Conservation (phyloP, 2,888 invertebrate genomes). For the Caprella mutica region DNA sequence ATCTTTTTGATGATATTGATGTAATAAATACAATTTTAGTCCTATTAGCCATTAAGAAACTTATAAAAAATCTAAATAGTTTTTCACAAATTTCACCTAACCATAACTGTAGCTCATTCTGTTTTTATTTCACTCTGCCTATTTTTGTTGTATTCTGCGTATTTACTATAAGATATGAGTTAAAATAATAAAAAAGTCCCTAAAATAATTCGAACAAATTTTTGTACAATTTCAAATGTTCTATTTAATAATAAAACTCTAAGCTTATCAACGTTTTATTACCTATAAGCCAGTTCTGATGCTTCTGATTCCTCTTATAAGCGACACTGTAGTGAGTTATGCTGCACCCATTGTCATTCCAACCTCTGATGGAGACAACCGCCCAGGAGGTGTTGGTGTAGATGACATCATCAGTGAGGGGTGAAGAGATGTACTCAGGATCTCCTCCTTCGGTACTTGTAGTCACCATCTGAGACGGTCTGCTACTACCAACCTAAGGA, state of each 20-base stretch:
- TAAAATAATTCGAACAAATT: not conserved
- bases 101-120: too few species aligned
- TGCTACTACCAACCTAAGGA: conserved; percentile 43
- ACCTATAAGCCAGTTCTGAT: conserved; percentile 25
- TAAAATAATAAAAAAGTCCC: not conserved
- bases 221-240: not conserved
- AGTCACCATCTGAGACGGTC: conserved; percentile 76
- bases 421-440: conserved; percentile 16
- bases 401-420: conserved; percentile 12
- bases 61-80: too few species aligned
- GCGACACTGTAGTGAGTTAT: conserved; percentile 25
- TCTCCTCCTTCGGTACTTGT: conserved; percentile 60
- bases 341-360: conserved; percentile 26
- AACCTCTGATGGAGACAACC: conserved; percentile 17
- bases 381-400: conserved; percentile 28
- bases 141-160: too few species aligned
- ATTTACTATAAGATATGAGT: not conserved
- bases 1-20: too few species aligned
- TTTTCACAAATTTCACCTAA: too few species aligned
- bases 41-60: too few species aligned
- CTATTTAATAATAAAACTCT: not conserved
- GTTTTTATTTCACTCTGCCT: too few species aligned
- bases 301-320: conserved; percentile 13
- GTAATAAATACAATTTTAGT: too few species aligned
- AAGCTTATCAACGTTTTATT: not conserved